Base-by-base conservation (phyloP, 2,113 vertebrate species). In the Cryptotis parvus region DNA sequence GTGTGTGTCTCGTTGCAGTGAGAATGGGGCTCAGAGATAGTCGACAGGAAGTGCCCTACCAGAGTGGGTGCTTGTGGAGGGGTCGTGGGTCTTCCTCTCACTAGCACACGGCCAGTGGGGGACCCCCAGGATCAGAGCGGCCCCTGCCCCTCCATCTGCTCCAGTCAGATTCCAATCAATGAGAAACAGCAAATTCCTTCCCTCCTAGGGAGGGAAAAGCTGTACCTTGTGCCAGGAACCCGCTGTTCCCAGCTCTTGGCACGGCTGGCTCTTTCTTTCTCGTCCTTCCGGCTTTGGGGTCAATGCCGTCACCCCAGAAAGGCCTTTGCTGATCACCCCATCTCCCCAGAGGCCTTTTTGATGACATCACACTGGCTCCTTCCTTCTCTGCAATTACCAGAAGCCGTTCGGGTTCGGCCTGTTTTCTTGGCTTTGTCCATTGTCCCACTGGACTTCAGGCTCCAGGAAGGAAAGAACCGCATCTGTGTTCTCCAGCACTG, bases 191-290 rank as follows among this genome's bases (percentile, higher is more conserved):
- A 31, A 91, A 68, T 76, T 68, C 75, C 75, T 78, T 55, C 65
- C 61, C 37, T 93, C 35, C 45, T n/a, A 35, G 35, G 35, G 29
- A 89, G 68, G 16, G 89, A 72, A 90, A 73, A 89, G 29, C 91
- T 84, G 7, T 61, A 77, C 29, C 55, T 87, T 79, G 76, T 41
- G 76, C 68, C 6, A 9, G 80, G 92, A 93, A 72, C 75, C 61
- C 37, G 66, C 74, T 90, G 88, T 94, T 90, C 85, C 26, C 43
- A 22, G n/a, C 37, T 90, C 70, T 82, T 85, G 82, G 58, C 73
- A 89, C 87, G 66, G 11, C 35, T 80, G 49, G 12, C 31, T 90
- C 58, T 41, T 24, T n/a, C n/a, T n/a, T 49, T 66, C 58, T 24
- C 22, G 15, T 84, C 58, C 63, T 92, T 85, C 75, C n/a, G 29